Conservation (phyloP, 2,888 invertebrate genomes). For the Mythimna impura region DNA sequence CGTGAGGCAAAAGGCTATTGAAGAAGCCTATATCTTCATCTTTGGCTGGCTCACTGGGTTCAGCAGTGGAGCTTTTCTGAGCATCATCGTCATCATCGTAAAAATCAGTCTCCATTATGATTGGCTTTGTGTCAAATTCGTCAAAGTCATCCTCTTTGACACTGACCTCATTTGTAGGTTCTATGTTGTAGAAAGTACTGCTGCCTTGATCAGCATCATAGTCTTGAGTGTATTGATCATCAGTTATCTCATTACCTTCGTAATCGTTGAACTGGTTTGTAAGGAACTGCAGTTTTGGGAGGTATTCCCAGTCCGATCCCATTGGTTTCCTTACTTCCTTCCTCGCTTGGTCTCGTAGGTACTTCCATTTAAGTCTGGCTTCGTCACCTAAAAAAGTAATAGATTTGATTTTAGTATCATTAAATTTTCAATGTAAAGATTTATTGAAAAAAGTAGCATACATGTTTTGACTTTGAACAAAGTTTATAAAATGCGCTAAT, state of each 20-base stretch:
- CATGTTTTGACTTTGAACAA: not conserved
- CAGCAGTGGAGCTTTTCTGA: slow-evolving; percentile 70
- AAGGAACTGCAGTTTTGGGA: slow-evolving; percentile 84
- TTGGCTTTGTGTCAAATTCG: slow-evolving; percentile 87
- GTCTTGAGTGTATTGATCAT: slow-evolving; percentile 73
- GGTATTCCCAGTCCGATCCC: slow-evolving; percentile 85
- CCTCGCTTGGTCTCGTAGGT: slow-evolving; percentile 85
- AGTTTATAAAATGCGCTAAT: not conserved
- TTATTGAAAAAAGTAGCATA: not conserved
- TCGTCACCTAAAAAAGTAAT: slow-evolving; percentile 78
- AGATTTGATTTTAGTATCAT: not conserved
- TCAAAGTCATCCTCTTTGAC: slow-evolving; percentile 87
- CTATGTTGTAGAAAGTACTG: slow-evolving; percentile 74
- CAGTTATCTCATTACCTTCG: slow-evolving; percentile 78
- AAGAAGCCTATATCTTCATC: slow-evolving; percentile 88
- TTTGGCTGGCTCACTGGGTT: slow-evolving; percentile 73
- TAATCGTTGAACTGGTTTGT: slow-evolving; percentile 87
- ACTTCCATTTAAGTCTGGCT: slow-evolving; percentile 88
- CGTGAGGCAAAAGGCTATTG: slow-evolving; percentile 86
- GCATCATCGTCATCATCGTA: slow-evolving; percentile 86
- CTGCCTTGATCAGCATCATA: slow-evolving; percentile 77
- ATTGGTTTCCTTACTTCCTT: slow-evolving; percentile 85
- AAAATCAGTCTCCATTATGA: slow-evolving; percentile 87
- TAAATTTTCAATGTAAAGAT: not conserved
- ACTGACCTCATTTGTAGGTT: slow-evolving; percentile 68